These are phyloP conservation scores for Ephialtes manifestator DNA, from an alignment of 2,888 invertebrate species.

Conservation along the genomic window DNA sequence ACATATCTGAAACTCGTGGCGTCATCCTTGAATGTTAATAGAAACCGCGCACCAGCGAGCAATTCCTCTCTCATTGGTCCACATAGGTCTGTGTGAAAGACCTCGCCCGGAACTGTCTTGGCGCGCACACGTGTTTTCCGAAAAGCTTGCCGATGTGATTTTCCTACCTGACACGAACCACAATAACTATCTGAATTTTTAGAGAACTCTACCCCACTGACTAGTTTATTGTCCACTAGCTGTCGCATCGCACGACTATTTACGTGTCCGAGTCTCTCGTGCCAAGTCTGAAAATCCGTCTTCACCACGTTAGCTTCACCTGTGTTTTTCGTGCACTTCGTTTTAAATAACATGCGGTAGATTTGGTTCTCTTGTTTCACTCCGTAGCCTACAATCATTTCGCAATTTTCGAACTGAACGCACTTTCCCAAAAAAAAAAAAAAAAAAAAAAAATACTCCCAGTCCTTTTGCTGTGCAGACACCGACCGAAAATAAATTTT, in stretches of 20 bases:
- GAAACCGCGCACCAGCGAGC: neutral
- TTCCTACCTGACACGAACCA: neutral
- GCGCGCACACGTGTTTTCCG: neutral
- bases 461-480: constrained; percentile 29
- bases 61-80: neutral
- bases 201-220: neutral
- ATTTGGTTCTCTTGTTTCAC: neutral
- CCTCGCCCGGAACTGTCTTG: neutral
- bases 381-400: constrained; percentile 20
- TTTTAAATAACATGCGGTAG: neutral
- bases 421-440: constrained; percentile 1
- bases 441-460: constrained; percentile 16
- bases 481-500: constrained; percentile 52
- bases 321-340: neutral
- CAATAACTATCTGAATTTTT: neutral
- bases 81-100: neutral
- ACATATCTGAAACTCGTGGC: neutral
- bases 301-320: neutral
- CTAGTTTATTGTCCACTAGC: too few relatives aligned
- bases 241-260: too few relatives aligned
- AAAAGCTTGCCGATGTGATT: neutral
- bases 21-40: neutral
- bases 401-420: constrained; percentile 1
- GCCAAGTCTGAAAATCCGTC: neutral
- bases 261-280: neutral